Conservation (phyloP, 2,113 vertebrate species). For the Ptyas mucosa region DNA sequence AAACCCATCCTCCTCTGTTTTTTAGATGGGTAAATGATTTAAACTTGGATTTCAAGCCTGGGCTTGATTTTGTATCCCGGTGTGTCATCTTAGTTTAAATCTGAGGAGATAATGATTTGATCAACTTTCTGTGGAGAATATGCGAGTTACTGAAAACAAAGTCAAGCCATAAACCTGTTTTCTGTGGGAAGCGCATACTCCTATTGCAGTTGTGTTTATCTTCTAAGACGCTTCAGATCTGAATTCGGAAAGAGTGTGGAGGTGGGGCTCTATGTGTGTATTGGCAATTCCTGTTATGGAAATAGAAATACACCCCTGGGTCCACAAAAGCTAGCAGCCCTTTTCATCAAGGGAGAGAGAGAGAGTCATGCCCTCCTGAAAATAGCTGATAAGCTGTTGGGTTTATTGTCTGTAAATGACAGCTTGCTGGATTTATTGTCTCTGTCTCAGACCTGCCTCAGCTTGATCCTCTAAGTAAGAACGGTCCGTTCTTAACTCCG, state of each 20-base stretch:
- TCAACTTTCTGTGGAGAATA: neutral
- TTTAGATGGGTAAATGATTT: neutral
- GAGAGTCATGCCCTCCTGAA: neutral
- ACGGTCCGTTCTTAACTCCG: neutral
- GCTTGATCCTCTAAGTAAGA: neutral
- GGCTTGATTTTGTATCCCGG: neutral
- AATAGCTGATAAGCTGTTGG: neutral
- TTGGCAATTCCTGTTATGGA: neutral
- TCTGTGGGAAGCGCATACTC: neutral
- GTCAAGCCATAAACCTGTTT: neutral
- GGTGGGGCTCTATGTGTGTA: neutral
- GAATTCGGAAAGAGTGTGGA: neutral
- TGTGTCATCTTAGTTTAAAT: neutral
- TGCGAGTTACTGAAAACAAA: neutral
- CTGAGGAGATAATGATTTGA: neutral
- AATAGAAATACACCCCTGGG: neutral
- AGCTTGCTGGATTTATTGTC: neutral
- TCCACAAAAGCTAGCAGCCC: neutral
- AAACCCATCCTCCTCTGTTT: neutral
- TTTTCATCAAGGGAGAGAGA: neutral
- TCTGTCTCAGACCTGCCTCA: neutral
- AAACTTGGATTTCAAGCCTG: neutral
- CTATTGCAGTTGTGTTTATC: neutral
- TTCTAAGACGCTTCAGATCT: neutral
- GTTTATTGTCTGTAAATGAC: neutral